Conservation (phyloP, 2,797 vertebrate species). For the Craterocephalus amniculus region DNA sequence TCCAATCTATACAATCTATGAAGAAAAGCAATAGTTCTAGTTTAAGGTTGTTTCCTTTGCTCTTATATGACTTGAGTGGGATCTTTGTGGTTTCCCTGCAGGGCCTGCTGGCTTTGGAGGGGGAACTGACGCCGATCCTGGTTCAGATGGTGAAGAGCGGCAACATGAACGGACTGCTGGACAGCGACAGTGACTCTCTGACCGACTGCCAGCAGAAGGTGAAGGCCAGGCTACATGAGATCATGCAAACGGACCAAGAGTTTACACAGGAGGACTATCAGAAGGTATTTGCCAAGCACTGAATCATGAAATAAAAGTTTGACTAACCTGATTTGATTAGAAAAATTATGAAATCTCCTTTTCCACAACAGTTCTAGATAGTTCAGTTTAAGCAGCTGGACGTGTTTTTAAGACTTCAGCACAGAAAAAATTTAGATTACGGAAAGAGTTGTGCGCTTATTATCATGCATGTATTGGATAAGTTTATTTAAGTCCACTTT, state of each 20-base stretch:
- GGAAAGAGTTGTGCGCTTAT: constrained; percentile 7
- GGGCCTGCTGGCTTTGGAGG: constrained; percentile 96
- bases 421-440: constrained; percentile 12
- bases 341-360: background rate
- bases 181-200: constrained; percentile 95
- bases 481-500: background rate
- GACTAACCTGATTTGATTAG: constrained; percentile 1
- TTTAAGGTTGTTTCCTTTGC: background rate
- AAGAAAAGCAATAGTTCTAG: too few species aligned
- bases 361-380: background rate
- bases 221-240: constrained; percentile 93
- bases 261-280: constrained; percentile 92
- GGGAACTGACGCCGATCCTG: constrained; percentile 97
- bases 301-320: background rate
- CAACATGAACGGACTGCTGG: constrained; percentile 98
- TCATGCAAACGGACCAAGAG: constrained; percentile 92
- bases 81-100: constrained; percentile 52
- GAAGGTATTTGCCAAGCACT: constrained; percentile 80
- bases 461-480: constrained; percentile 1
- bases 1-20: too few species aligned
- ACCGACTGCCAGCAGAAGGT: constrained; percentile 96
- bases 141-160: constrained; percentile 99
- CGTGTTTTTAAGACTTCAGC: background rate
- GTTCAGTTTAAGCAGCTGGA: constrained; percentile 13
- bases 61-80: background rate